phyloP scores from a whole-genome alignment of 37 sponge, comb jelly and placozoan species.

The Crambe crambe region DNA sequence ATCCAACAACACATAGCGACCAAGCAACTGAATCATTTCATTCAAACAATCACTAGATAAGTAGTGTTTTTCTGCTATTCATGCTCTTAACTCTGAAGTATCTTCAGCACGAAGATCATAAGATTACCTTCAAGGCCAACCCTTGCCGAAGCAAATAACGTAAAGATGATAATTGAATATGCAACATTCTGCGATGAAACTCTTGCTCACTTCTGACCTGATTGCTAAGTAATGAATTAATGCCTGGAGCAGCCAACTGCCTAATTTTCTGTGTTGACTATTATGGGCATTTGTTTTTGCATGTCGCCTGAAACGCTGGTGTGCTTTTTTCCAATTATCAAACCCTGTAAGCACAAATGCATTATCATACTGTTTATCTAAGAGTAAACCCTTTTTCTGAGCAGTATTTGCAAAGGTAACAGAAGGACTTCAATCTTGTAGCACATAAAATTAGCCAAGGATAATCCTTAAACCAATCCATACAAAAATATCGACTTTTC shows the following conservation, averaged over 20 bases:
- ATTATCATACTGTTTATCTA: background rate
- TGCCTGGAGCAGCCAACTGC: background rate
- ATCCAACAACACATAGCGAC: constrained; percentile 22
- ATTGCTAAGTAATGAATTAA: background rate
- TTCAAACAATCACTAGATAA: constrained; percentile 51
- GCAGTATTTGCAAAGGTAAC: background rate
- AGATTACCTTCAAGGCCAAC: constrained; percentile 62
- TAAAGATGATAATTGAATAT: constrained; percentile 43
- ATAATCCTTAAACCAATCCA: background rate
- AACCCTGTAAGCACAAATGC: background rate
- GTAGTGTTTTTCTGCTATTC: constrained; percentile 39
- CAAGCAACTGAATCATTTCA: no score
- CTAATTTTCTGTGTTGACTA: background rate
- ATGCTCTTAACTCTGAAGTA: constrained; percentile 15
- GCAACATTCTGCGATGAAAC: constrained; percentile 11
- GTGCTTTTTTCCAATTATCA: background rate
- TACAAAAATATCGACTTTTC: background rate
- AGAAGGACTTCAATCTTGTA: background rate
- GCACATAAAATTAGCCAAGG: background rate
- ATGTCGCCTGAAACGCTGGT: background rate
- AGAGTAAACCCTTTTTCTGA: background rate
- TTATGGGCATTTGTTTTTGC: background rate
- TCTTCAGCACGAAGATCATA: constrained; percentile 27
- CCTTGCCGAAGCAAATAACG: constrained; percentile 55
- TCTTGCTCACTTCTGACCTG: background rate